Base-by-base conservation (phyloP, 2,797 vertebrate genomes). In the Tauraco hartlaubi region DNA sequence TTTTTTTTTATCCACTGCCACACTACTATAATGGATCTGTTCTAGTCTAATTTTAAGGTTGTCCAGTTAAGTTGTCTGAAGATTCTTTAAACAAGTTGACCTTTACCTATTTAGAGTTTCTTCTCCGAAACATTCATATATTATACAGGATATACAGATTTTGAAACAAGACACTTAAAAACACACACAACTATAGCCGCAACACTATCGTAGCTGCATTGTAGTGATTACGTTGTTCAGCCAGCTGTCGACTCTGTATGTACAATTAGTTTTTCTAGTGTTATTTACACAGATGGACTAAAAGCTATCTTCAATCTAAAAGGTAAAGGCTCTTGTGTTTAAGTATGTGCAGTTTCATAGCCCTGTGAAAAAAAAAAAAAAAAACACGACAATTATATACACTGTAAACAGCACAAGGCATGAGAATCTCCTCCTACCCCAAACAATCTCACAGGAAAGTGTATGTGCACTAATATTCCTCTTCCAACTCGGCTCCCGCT, bases 341-440 rank as follows among this genome's bases (percentile, higher is more conserved):
- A 96, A 96, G 90, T 78, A 97, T 98, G 98, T 98, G 98, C 98
- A 98, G 97, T 97, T 98, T 98, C 97, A 94, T 96, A 97, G 98
- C 98, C 97, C 98, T 98, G 97, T 97, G 98, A 92, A 98, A 96
- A 96, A n/a, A 54, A 85, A 44, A 54, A 22, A 41, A 39, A 11
- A 20, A 66, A 64, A 37, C 95, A 95, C 95, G 41, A 98, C 96
- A 97, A 98, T 97, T 98, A 99, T 99, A 91, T 99, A 99, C 99
- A 99, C 98, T 98, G 98, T 99, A 99, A 99, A 99, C 98, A 98
- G 96, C 98, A 98, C 97, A 98, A 98, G 98, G 98, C 98, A 97
- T 96, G 96, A 97, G 97, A 97, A 95, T 96, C 86, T 92, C 85
- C 93, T 96, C 91, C 97, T 91, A n/a, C 90, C 91, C 90, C 91